Base-by-base conservation (phyloP, 2,113 vertebrate genomes). In the Bubo bubo region DNA sequence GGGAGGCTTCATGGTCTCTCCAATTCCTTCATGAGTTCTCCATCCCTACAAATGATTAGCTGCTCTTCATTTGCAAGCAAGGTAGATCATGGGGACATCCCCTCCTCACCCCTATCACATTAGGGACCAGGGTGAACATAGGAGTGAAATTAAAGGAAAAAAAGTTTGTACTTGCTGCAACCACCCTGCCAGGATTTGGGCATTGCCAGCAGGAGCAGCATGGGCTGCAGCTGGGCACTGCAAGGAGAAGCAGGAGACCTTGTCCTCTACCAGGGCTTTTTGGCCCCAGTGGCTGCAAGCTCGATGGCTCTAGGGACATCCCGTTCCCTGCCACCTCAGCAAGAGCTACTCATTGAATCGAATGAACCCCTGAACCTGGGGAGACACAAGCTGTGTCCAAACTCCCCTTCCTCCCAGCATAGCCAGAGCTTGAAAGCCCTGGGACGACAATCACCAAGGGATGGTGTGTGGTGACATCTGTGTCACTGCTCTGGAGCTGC, bases 401-500 rank as follows among this genome's bases (percentile, higher is more conserved):
- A 11, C 20, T n/a, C 4, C 35, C 18, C 39, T 68, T 68, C n/a
- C 22, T 68, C n/a, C 14, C 18, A 56, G 16, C 35, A 43, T 32
- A 45, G 30, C 13, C 17, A 35, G 23, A 62, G 19, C 50, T 15
- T 19, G 27, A 55, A 18, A 39, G 37, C 60, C 47, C 53, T 34
- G 71, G 58, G 58, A 82, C 0, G 1, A 32, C 39, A 14, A 15
- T 3, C 7, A 3, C 26, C 7, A 1, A 22, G 43, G 50, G 55
- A 59, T 1, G 1, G 8, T 4, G 9, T 7, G 17, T 0, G 21
- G 56, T 14, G 66, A 77, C 45, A 50, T 26, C 60, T 12, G 1
- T 2, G 20, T 30, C 1, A 0, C 14, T 11, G 49, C 18, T 88
- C 59, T 1, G 0, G 67, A 59, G 43, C 67, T 55, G 39, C 56